A percentile compares a stretch with the other conserved stretches of the same genome.
phyloP scores from a whole-genome alignment of 2,797 vertebrate genomes.

The Falco peregrinus region DNA sequence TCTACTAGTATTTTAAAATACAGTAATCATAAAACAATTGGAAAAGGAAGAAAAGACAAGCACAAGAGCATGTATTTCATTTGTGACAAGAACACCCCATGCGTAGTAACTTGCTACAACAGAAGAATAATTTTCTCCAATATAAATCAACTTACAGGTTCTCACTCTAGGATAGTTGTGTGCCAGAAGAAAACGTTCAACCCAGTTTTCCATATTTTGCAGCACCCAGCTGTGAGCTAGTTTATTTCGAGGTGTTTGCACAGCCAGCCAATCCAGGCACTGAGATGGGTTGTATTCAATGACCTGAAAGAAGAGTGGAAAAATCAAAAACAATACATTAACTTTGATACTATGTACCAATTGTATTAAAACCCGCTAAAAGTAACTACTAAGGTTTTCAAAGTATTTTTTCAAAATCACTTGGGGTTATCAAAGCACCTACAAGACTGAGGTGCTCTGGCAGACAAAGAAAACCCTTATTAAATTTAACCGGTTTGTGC shows the following conservation, averaged over 20 bases:
- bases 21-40: not conserved
- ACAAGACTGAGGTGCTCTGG: not conserved
- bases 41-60: not conserved
- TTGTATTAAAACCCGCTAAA: not conserved
- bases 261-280: slow-evolving; percentile 97
- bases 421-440: not conserved
- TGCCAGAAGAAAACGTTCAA: slow-evolving; percentile 95
- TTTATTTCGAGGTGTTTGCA: slow-evolving; percentile 96
- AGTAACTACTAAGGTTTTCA: not conserved
- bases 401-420: not conserved
- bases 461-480: not conserved
- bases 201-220: slow-evolving; percentile 99
- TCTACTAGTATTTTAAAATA: not conserved
- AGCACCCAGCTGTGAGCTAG: slow-evolving; percentile 98
- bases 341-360: not conserved
- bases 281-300: slow-evolving; percentile 98
- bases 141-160: slow-evolving; percentile 86
- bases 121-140: not conserved
- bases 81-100: not conserved
- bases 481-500: not conserved
- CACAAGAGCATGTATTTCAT: not conserved
- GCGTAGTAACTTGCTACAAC: not conserved
- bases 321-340: not conserved
- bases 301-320: slow-evolving; percentile 79
- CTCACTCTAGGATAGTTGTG: slow-evolving; percentile 98